Base-by-base conservation (phyloP, 2,888 invertebrate species). In the Drosophila buzzatii region DNA sequence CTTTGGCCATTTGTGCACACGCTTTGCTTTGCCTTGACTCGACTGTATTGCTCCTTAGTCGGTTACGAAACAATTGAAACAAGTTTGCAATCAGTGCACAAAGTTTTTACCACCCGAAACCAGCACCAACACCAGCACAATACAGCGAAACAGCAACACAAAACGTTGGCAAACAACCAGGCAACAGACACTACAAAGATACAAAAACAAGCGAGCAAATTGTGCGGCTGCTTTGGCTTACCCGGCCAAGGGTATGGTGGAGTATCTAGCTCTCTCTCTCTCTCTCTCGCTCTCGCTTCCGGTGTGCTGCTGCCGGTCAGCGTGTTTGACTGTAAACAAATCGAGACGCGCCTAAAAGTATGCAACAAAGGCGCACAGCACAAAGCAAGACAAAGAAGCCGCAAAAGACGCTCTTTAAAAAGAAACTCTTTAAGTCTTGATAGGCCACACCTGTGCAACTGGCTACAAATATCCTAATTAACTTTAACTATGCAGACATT, bases 41-140 rank as follows among this genome's bases (percentile, higher is more conserved):
- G 20, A 31, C 59, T 45, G 57, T 39, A 37, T 45, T 41, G 51
- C 65, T 70, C 9, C 57, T 39, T 63, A 57, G 65, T 70, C 68
- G 73, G 65, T 68, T 82, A 61, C 82, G 72, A 86, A 85, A 85
- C 85, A 87, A 85, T 85, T 85, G 85, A 85, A 85, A 87, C 87
- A 85, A 85, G 85, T 85, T 85, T 86, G 87, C 85, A 85, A 85
- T 87, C 85, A 85, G 87, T 85, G 85, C 82, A 67, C 68, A 85
- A 85, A 85, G 81, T 85, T 85, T 87, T 85, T 79, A 62, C 76
- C 70, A 14, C 31, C 37, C 14, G 0, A 1, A 23, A 14, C 14
- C 14, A 1, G 4, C 14, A 14, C 5, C 37, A 37, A 14, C 37
- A 37, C 3, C 49, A 59, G 70, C 65, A 66, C 63, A 67, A 68